Evolutionary conservation across 2,797 vertebrate genomes (phyloP), one percentile per base, ranked within the genome.

Genomic region (Galagoides demidoff): DNA sequence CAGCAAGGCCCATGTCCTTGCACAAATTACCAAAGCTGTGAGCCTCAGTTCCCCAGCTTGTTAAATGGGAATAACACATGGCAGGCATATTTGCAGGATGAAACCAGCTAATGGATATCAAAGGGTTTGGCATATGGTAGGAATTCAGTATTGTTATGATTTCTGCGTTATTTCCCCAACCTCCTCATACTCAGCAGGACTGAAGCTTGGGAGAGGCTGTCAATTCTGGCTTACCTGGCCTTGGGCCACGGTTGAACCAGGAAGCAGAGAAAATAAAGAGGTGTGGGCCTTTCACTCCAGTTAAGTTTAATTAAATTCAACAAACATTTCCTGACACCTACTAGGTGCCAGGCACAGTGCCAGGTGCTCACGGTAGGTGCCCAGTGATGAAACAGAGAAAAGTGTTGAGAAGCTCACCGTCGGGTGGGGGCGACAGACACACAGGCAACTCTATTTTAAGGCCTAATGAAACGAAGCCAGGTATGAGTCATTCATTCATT

Each of bases 251-350:
- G 9, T 29, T 11, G 0, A 8, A 0, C 17, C 25, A 43, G 25
- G 11, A 45, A 5, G 71, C 3, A 19, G 78, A 3, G 49, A 45
- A 68, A 61, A 61, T 0, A 74, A 39, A 55, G 49, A 29, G 9
- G 16, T 0, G 1, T 12, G 22, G 45, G 59, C 20, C 25, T 81
- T 45, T 86, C 82, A 37, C 70, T 85, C 78, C 83, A 31, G 74
- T 64, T 85, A 37, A 5, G 61, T 92, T 95, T 96, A 96, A 95
- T 96, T 93, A 96, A 92, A 73, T 57, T 85, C 2, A 0, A 25
- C 52, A 13, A 92, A 66, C 19, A 43, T 83, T 93, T 95, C 92
- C 93, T 2, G 90, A 94, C 70, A 93, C 96, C 92, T 73, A 76
- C 73, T 79, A 90, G 92, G 95, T 95, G 90, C 70, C 1, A 20